These are phyloP conservation scores for Cyprinus carpio DNA, from an alignment of 2,113 vertebrate species.

Conservation along the genomic window DNA sequence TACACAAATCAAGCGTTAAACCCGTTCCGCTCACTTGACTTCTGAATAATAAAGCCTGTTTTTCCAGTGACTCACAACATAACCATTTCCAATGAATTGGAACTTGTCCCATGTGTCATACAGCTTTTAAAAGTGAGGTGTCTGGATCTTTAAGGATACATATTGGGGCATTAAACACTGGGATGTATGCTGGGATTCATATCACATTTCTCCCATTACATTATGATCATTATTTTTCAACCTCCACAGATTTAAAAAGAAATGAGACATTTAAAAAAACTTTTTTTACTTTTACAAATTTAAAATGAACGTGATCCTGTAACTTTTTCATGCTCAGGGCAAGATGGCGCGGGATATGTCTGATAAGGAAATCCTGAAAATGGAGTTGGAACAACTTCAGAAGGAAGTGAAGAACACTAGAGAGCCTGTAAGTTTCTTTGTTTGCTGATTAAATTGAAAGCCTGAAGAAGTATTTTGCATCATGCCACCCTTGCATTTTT, in stretches of 20 bases:
- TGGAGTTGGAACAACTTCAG: conserved; percentile 55
- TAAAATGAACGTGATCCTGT: neutral
- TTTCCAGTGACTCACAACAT: neutral
- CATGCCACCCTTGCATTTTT: neutral
- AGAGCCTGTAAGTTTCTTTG: conserved; percentile 42
- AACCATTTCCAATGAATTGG: neutral
- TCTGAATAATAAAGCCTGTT: neutral
- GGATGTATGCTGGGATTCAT: neutral
- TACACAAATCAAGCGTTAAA: neutral
- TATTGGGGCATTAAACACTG: neutral
- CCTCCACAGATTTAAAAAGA: neutral
- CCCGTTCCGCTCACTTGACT: neutral
- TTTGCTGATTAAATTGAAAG: no score
- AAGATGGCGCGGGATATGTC: conserved; percentile 58
- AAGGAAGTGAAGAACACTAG: conserved; percentile 44
- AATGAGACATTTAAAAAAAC: neutral
- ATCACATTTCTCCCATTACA: neutral
- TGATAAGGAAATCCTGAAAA: conserved; percentile 53
- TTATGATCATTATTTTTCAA: neutral
- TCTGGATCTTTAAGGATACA: neutral
- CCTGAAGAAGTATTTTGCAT: neutral
- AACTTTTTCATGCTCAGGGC: neutral
- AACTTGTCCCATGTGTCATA: neutral
- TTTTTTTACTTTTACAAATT: neutral
- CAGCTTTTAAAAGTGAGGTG: neutral